Conservation (phyloP, 2,797 vertebrate species). For the Muraenolepis orangiensis region DNA sequence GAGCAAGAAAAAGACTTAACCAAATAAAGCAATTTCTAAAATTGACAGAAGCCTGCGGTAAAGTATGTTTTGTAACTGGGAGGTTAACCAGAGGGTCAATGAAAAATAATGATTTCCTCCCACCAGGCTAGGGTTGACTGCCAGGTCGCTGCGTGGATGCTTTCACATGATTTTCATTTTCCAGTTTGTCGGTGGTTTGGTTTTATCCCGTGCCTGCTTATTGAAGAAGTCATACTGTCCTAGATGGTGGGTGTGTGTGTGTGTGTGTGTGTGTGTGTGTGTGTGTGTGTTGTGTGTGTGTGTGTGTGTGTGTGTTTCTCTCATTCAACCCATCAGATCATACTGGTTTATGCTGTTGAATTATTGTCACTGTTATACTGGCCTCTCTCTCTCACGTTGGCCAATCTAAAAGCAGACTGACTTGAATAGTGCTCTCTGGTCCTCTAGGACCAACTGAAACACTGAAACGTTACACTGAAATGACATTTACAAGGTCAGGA, state of each 20-base stretch:
- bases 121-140: background rate
- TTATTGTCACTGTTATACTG: too few species aligned
- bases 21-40: background rate
- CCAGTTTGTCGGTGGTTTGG: background rate
- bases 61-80: background rate
- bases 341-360: too few species aligned
- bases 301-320: background rate
- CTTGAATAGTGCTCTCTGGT: background rate
- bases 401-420: background rate
- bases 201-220: background rate
- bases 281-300: background rate
- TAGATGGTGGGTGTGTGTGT: background rate
- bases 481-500: conserved; percentile 32
- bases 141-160: background rate
- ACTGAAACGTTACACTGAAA: background rate
- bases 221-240: background rate
- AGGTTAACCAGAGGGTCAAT: background rate
- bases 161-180: background rate
- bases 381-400: background rate
- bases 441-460: background rate
- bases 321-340: background rate
- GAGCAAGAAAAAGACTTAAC: background rate
- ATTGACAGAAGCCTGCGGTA: background rate
- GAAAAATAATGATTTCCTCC: background rate
- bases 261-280: background rate